phyloP scores from a whole-genome alignment of 1,140 invertebrate genomes.

The Holotrichia oblita region DNA sequence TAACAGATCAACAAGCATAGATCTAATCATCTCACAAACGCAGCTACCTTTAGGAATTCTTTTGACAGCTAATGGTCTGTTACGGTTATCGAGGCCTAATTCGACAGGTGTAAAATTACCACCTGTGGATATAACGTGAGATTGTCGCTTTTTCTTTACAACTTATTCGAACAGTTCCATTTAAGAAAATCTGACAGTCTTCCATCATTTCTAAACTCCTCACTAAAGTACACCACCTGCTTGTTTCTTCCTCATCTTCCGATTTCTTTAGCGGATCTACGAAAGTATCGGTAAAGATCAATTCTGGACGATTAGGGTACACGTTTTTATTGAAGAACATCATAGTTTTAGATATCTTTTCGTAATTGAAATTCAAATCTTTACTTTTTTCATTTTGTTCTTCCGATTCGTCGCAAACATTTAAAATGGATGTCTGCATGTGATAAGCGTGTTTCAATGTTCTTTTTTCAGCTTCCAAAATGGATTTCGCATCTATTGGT shows the following conservation, averaged over 20 bases:
- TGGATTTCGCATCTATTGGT: conserved; percentile 13
- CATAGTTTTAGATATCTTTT: conserved; percentile 38
- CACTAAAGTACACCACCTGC: conserved; percentile 47
- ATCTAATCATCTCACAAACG: conserved; percentile 46
- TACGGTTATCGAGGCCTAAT: conserved; percentile 51
- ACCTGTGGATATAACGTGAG: conserved; percentile 49
- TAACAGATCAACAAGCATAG: conserved; percentile 27
- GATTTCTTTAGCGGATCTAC: conserved; percentile 30
- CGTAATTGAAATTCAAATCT: conserved; percentile 32
- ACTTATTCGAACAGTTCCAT: conserved; percentile 49
- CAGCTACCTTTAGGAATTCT: conserved; percentile 49
- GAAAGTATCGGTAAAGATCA: conserved; percentile 29
- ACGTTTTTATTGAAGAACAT: conserved; percentile 41
- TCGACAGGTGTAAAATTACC: conserved; percentile 55
- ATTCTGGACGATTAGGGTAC: conserved; percentile 14
- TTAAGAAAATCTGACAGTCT: conserved; percentile 46
- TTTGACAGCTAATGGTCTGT: conserved; percentile 55
- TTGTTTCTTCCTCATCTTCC: conserved; percentile 37
- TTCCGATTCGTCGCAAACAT: conserved; percentile 39
- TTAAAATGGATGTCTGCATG: conserved; percentile 38
- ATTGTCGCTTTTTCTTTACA: conserved; percentile 46
- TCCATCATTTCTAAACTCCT: conserved; percentile 48
- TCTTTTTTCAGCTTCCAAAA: conserved; percentile 30
- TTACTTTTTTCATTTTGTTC: neutral
- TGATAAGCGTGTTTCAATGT: conserved; percentile 45